Evolutionary conservation across 2,888 invertebrate species (phyloP).

Genomic region (Atethmia centrago): DNA sequence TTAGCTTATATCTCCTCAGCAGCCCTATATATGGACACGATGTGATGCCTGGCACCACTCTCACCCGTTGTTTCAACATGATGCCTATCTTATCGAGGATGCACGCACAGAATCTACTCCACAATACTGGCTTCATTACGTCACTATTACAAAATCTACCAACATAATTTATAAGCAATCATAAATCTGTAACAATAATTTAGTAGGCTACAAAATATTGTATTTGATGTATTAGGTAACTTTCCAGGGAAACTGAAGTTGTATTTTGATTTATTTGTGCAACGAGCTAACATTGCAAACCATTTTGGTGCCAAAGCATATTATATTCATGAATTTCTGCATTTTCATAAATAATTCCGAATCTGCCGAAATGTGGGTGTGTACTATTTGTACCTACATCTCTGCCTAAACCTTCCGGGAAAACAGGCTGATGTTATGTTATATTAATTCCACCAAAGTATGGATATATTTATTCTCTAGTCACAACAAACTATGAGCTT

Average conservation of each 20-base stretch:
- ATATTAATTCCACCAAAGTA: not conserved
- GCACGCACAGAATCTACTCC: slow-evolving; percentile 31
- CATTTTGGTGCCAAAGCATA: not conserved
- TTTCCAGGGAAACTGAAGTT: slow-evolving; percentile 10
- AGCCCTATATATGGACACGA: slow-evolving; percentile 39
- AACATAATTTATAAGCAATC: slow-evolving; percentile 41
- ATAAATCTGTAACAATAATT: slow-evolving; percentile 50
- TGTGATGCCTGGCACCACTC: slow-evolving; percentile 36
- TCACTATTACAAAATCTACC: slow-evolving; percentile 46
- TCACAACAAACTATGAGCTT: slow-evolving; percentile 12
- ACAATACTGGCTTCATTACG: slow-evolving; percentile 42
- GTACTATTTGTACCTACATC: too few species aligned
- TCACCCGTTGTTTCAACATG: slow-evolving; percentile 48
- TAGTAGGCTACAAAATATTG: slow-evolving; percentile 32
- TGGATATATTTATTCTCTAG: not conserved
- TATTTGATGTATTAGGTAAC: slow-evolving; percentile 31
- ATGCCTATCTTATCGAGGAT: slow-evolving; percentile 58
- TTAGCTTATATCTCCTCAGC: slow-evolving; percentile 11
- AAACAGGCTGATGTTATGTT: too few species aligned
- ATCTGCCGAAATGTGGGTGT: too few species aligned
- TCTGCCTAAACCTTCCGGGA: too few species aligned
- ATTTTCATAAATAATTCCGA: not conserved
- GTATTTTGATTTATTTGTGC: slow-evolving; percentile 9
- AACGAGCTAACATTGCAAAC: not conserved
- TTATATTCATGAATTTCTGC: not conserved